Evolutionary conservation across 2,888 invertebrate genomes (phyloP).

Genomic region (Gnatocerus cornutus): DNA sequence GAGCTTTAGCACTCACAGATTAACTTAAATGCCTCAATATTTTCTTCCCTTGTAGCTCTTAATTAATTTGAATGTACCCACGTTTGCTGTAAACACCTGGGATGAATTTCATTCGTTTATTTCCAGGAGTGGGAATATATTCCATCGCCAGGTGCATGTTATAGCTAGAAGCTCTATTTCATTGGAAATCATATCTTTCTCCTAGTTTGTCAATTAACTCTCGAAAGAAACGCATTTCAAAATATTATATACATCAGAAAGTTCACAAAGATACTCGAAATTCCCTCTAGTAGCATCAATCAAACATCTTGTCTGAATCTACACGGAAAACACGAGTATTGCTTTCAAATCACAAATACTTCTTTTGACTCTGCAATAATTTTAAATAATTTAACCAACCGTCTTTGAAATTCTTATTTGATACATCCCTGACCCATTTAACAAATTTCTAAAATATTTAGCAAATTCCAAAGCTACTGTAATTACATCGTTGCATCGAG

Average conservation of each 20-base stretch:
- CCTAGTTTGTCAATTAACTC: background rate
- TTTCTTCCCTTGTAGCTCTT: slow-evolving; percentile 51
- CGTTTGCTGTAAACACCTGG: slow-evolving; percentile 50
- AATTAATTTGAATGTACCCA: slow-evolving; percentile 52
- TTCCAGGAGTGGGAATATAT: slow-evolving; percentile 49
- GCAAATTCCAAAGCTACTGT: no score
- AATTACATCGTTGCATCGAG: no score
- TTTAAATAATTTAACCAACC: slow-evolving; percentile 1
- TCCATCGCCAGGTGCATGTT: slow-evolving; percentile 50
- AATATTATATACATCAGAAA: slow-evolving; percentile 24
- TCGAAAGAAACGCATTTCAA: slow-evolving; percentile 15
- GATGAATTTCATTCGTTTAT: slow-evolving; percentile 54
- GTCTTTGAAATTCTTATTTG: background rate
- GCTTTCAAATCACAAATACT: slow-evolving; percentile 39
- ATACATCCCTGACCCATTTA: no score
- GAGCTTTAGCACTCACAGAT: slow-evolving; percentile 39
- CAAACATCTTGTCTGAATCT: slow-evolving; percentile 45
- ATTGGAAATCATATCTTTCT: slow-evolving; percentile 25
- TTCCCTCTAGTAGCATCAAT: slow-evolving; percentile 47
- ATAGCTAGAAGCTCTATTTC: slow-evolving; percentile 47
- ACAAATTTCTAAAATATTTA: no score
- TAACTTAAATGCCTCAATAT: slow-evolving; percentile 53
- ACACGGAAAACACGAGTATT: slow-evolving; percentile 38
- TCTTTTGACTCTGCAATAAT: slow-evolving; percentile 12
- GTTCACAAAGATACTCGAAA: slow-evolving; percentile 26